Conservation (phyloP, 2,888 invertebrate genomes). For the Eilema sororculum region DNA sequence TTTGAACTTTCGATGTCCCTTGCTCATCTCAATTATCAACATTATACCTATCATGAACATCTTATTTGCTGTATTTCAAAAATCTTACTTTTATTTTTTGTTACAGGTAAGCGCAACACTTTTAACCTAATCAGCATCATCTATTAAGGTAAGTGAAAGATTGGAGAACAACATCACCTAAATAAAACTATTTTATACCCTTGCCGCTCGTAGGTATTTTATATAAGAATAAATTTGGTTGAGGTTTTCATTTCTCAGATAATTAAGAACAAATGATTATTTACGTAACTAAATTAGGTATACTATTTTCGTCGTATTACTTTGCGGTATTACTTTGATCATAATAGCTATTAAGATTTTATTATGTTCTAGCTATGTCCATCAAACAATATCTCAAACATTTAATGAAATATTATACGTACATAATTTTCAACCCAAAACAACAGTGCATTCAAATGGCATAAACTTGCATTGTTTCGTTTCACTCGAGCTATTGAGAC, state of each 20-base stretch:
- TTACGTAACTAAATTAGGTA: conserved; percentile 11
- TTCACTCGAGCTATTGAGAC: not conserved
- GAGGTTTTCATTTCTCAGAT: conserved; percentile 18
- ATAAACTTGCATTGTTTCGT: too few relatives aligned
- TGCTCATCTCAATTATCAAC: not conserved
- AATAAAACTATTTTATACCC: conserved; percentile 16
- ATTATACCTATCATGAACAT: not conserved
- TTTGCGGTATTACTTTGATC: not conserved
- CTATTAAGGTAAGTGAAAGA: conserved; percentile 33
- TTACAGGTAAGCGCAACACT: conserved; percentile 48
- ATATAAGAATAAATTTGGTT: conserved; percentile 14
- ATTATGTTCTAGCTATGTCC: not conserved
- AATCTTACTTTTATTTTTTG: conserved; percentile 33
- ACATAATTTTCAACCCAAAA: too few relatives aligned
- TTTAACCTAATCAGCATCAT: conserved; percentile 6
- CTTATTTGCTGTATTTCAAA: not conserved
- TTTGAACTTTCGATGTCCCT: not conserved
- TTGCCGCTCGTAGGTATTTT: not conserved
- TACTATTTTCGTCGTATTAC: not conserved
- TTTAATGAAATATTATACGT: not conserved
- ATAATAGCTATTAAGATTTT: not conserved
- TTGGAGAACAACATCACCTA: conserved; percentile 22
- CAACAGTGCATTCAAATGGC: too few relatives aligned
- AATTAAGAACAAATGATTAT: conserved; percentile 23
- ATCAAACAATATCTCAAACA: not conserved